These are phyloP conservation scores for Meloe dianella DNA, from an alignment of 2,888 invertebrate genomes.

Conservation along the genomic window DNA sequence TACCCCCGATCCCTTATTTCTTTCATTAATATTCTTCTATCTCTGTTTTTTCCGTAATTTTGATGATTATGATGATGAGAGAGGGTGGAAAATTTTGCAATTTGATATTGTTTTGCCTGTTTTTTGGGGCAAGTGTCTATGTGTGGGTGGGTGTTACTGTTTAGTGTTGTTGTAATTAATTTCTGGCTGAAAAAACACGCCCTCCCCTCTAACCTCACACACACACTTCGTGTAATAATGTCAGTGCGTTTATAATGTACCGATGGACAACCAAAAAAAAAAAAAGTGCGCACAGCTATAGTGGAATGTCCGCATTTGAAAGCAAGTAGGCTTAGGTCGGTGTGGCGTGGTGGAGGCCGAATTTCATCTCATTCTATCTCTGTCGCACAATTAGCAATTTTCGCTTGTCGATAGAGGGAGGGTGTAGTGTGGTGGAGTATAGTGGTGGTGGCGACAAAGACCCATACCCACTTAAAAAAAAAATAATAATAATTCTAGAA, in stretches of 20 bases:
- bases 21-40: too few relatives aligned
- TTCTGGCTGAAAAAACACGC: conserved; percentile 7
- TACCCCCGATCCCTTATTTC: background rate
- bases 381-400: background rate
- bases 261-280: conserved; percentile 12
- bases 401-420: background rate
- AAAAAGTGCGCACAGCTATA: conserved; percentile 38
- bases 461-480: background rate
- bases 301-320: conserved; percentile 43
- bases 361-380: background rate
- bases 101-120: too few relatives aligned
- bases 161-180: background rate
- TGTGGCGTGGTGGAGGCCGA: conserved; percentile 5
- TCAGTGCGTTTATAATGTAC: conserved; percentile 3
- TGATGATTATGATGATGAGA: too few relatives aligned
- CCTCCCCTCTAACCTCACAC: background rate
- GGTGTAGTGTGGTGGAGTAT: too few relatives aligned
- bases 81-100: too few relatives aligned
- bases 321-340: conserved; percentile 50
- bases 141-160: too few relatives aligned
- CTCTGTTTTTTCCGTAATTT: too few relatives aligned
- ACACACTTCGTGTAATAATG: background rate
- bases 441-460: conserved; percentile 24
- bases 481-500: conserved; percentile 24
- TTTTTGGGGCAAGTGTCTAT: background rate